Percentiles rank a stretch among this genome's conserved stretches.
Conservation (phyloP, 2,888 invertebrate genomes). For the Hypena proboscidalis region DNA sequence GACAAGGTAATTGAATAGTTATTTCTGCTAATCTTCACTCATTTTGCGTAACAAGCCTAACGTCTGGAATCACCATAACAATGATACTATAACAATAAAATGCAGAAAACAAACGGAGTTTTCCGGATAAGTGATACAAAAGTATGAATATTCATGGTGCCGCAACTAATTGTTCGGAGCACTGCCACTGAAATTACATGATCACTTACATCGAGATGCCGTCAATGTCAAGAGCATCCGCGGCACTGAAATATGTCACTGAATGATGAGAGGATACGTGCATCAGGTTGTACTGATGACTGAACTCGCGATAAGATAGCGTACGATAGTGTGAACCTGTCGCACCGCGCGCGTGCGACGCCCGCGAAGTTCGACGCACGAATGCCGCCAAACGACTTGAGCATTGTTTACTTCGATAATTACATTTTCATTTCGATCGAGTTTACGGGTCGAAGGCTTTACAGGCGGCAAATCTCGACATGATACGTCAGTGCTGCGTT, state of each 20-base stretch:
- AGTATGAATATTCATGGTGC: slow-evolving; percentile 67
- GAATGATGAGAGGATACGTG: slow-evolving; percentile 57
- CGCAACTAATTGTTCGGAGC: slow-evolving; percentile 58
- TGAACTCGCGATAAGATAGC: slow-evolving; percentile 69
- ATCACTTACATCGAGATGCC: slow-evolving; percentile 50
- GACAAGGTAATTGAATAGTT: slow-evolving; percentile 66
- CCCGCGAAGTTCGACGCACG: slow-evolving; percentile 74
- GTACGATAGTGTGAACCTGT: slow-evolving; percentile 60
- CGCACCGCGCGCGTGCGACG: slow-evolving; percentile 67
- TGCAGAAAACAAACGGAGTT: slow-evolving; percentile 63
- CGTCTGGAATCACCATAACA: slow-evolving; percentile 75
- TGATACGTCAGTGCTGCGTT: slow-evolving; percentile 53
- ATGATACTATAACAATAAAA: slow-evolving; percentile 73
- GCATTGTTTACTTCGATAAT: slow-evolving; percentile 82
- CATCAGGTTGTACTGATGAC: slow-evolving; percentile 61
- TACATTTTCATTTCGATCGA: slow-evolving; percentile 80
- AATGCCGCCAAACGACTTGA: slow-evolving; percentile 70
- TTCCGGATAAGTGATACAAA: slow-evolving; percentile 65
- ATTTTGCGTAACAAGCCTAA: slow-evolving; percentile 61
- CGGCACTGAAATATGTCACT: slow-evolving; percentile 55
- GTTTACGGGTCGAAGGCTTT: slow-evolving; percentile 77
- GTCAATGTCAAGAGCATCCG: slow-evolving; percentile 71
- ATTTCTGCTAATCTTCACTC: slow-evolving; percentile 69
- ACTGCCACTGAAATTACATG: slow-evolving; percentile 60
- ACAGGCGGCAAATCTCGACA: slow-evolving; percentile 72